phyloP scores from a whole-genome alignment of 1,140 invertebrate genomes.

The Cylas formicarius region DNA sequence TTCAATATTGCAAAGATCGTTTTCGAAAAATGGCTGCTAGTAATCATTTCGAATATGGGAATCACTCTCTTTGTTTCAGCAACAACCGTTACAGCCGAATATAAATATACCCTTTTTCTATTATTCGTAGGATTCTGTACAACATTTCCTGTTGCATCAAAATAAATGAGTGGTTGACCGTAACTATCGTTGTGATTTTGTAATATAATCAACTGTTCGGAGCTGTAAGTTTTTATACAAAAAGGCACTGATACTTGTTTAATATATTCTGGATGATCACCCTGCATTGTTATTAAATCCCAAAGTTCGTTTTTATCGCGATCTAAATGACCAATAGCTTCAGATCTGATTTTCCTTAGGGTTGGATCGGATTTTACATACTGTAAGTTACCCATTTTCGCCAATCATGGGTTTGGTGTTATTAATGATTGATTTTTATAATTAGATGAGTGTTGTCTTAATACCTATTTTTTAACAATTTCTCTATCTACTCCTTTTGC shows the following conservation, averaged over 20 bases:
- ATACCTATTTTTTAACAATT: slow-evolving; percentile 7
- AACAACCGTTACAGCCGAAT: too few relatives aligned
- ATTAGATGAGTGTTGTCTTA: not conserved
- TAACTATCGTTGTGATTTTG: too few relatives aligned
- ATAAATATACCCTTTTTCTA: too few relatives aligned
- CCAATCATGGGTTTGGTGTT: not conserved
- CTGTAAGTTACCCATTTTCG: slow-evolving; percentile 4
- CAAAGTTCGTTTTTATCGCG: slow-evolving; percentile 10
- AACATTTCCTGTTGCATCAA: too few relatives aligned
- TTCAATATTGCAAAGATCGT: slow-evolving; percentile 9
- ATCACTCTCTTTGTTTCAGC: not conserved
- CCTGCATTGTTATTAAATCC: slow-evolving; percentile 13
- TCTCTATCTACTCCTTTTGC: slow-evolving; percentile 12
- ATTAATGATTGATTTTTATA: slow-evolving; percentile 5
- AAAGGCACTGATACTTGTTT: slow-evolving; percentile 9
- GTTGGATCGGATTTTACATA: slow-evolving; percentile 13
- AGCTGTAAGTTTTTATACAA: slow-evolving; percentile 5
- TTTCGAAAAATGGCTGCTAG: slow-evolving; percentile 2
- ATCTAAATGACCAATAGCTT: slow-evolving; percentile 7
- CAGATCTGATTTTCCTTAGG: slow-evolving; percentile 14
- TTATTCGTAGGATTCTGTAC: too few relatives aligned
- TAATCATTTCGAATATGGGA: slow-evolving; percentile 10
- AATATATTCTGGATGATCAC: slow-evolving; percentile 12
- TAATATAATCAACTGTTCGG: slow-evolving; percentile 5
- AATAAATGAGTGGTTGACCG: too few relatives aligned